Evolutionary conservation across 1,140 invertebrate species (phyloP).

Genomic region (Trinorchestia longiramus): DNA sequence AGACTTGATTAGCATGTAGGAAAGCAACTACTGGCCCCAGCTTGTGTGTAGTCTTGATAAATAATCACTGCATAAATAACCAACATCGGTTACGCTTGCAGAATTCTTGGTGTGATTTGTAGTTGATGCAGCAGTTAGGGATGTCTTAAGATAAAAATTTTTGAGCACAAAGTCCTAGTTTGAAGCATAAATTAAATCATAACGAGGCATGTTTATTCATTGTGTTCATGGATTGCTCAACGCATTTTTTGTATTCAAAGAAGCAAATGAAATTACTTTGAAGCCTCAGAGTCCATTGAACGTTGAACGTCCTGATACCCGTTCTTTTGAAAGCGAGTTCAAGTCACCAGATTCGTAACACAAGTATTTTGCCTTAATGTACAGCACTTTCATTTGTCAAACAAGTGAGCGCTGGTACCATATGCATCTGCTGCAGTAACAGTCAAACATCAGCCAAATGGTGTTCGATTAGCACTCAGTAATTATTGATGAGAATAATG

Average conservation of each 20-base stretch:
- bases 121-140: neutral
- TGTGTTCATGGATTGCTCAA: neutral
- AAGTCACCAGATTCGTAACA: neutral
- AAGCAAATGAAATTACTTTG: neutral
- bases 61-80: neutral
- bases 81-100: neutral
- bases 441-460: neutral
- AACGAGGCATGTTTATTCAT: neutral
- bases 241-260: neutral
- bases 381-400: neutral
- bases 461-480: neutral
- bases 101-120: neutral
- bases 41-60: neutral
- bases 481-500: neutral
- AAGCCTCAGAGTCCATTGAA: neutral
- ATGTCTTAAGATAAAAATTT: neutral
- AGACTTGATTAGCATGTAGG: neutral
- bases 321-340: neutral
- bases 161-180: neutral
- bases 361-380: neutral
- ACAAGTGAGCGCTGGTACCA: neutral
- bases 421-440: neutral
- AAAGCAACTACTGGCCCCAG: neutral
- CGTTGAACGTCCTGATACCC: neutral
- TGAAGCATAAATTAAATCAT: neutral